Base-by-base conservation (phyloP, 1,140 invertebrate genomes). In the Dinoponera quadriceps region DNA sequence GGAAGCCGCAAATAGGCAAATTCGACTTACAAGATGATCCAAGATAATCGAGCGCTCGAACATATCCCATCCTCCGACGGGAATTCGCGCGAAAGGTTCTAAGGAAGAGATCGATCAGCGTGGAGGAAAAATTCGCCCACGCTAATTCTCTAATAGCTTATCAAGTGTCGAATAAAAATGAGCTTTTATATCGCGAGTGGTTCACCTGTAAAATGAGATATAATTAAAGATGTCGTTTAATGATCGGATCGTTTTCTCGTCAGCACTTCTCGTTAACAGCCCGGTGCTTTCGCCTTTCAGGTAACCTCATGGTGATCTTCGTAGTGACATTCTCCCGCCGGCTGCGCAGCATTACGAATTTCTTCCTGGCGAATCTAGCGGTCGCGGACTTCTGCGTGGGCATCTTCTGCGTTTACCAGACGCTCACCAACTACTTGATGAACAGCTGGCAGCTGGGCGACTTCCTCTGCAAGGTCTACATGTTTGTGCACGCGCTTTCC, bases 331-430 rank as follows among this genome's bases (percentile, higher is more conserved):
- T 97, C 22, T 97, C 97, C 59, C 94, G 97, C 69, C 95, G 96
- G 44, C 95, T 98, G 85, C 95, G 97, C 44, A 97, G 96, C 49
- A 97, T 97, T 57, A 98, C 97, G 5, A 98, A 98, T 89, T 98
- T 98, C 92, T 98, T 98, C 91, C 92, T 98, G 81, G 97, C 96
- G 3, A 98, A 98, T 92, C 93, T 98, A 60, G 97, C 97, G 0
- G 95, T 97, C 13, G 97, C 97, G 11, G 97, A 98, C 92, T 95
- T 98, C 49, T 97, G 97, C 85, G 97, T 98, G 0, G 97, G 97
- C 16, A 95, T 98, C 51, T 98, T 98, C 92, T 98, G 97, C 90
- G 97, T 98, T 48, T 97, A 97, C 91, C 97, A 98, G 92, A 98
- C 98, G 91, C 95, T 98, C 69, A 95, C 96, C 18, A 96, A 96